Evolutionary conservation across 92 coral and sea anemone genomes (phyloP), one percentile per base, ranked within the genome.

Genomic region (Diadumene lineata): DNA sequence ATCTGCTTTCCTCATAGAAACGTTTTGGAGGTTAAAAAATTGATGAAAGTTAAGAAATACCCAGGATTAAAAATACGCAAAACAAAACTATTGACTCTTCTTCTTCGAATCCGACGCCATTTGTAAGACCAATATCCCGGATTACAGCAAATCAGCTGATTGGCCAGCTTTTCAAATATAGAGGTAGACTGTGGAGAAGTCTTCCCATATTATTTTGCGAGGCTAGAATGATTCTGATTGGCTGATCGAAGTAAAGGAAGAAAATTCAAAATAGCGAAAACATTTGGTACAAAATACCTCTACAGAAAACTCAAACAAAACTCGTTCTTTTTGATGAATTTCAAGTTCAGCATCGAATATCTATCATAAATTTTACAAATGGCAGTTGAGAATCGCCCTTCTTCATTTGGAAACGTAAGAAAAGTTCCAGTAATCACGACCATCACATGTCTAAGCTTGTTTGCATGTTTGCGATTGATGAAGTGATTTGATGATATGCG

Each of bases 51-150:
- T 24, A 38, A 38, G 48, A 16, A 9, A 21, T 23, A 13, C 2
- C 18, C 28, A 18, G 43, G 7, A 53, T 9, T 60, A 56, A 51
- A 76, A 55, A 60, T 19, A 15, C 11, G 25, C 29, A 56, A 34
- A 61, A 32, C 60, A 82, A 33, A 9, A 21, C 11, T 1, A 29
- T 16, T 27, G 7, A 26, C 18, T 23, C 68, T 60, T 56, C 60
- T 56, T 23, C 96, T 90, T 90, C 96, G 96, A 90, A 90, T 86
- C 56, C 67, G 83, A 90, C 96, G 96, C 96, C 96, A 83, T 87
- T 87, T 90, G 72, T 25, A 10, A 9, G 60, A 44, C 27, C 13
- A 0, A 48, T 33, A 53, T 27, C 96, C 96, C 96, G 96, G 92
- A 90, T 90, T 48, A 67, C 34, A 46, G 2, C 1, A 1, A 43